Evolutionary conservation across 2,113 vertebrate genomes (phyloP).

Genomic region (Strix aluco): DNA sequence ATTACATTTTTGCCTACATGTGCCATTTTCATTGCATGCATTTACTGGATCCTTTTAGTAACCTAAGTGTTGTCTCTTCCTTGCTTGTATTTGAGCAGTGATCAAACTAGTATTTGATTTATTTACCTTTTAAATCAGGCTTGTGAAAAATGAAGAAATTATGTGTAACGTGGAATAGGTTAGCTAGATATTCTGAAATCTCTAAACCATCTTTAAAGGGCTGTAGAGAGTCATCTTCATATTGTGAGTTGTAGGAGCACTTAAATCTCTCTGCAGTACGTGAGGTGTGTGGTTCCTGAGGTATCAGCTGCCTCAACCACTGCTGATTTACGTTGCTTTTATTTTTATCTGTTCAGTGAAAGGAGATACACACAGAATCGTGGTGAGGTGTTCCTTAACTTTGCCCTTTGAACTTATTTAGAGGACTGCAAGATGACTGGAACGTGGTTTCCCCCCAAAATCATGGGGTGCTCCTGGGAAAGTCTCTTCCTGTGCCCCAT

Average conservation of each 20-base stretch:
- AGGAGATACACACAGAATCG: not conserved
- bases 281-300: not conserved
- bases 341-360: not conserved
- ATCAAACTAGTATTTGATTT: not conserved
- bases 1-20: not conserved
- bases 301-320: not conserved
- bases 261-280: not conserved
- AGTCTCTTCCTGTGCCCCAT: not conserved
- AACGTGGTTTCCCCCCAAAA: fast-evolving
- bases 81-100: not conserved
- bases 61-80: not conserved
- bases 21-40: not conserved
- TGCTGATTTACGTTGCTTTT: not conserved
- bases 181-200: not conserved
- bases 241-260: not conserved
- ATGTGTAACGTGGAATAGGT: not conserved
- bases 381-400: not conserved
- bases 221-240: not conserved
- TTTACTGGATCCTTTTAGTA: not conserved
- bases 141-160: not conserved
- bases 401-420: not conserved
- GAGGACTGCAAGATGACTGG: not conserved
- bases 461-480: not conserved
- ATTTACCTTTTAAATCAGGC: not conserved
- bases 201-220: not conserved